Evolutionary conservation across 2,888 invertebrate genomes (phyloP), one percentile per base, ranked within the genome.

Genomic region (Rhingia rostrata): DNA sequence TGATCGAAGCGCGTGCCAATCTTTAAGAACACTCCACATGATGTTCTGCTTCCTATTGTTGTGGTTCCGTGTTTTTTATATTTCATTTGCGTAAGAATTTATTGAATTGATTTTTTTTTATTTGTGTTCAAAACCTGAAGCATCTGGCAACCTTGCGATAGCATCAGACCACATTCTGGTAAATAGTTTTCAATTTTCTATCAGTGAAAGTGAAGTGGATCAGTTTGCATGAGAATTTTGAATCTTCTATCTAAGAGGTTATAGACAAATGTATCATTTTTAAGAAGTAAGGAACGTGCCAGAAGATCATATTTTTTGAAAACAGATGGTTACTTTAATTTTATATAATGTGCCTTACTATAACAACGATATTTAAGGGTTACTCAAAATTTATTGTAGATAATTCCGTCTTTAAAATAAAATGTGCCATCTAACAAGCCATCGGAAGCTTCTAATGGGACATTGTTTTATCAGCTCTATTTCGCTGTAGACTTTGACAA

Each of bases 1-100:
- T 54, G 83, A 70, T 66, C 53, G 33, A 70, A 60, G 74, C 83
- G 69, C 83, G 83, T 84, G 83, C 83, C 83, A 70, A 73, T 70
- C 45, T 49, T 33, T 33, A 67, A 66, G 72, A 66, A 45, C 53
- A 67, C 53, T 79, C 79, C 79, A 64, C 74, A 84, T 74, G 79
- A 58, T 63, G 43, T 79, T 63, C 47, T 39, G 45, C 22, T 66
- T 61, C 47, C 43, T 54, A 67, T 83, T 78, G 79, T 84, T 79
- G 73, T 74, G 83, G 83, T 39, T 67, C 12, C 4, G 22, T 45
- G 54, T 63, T 61, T 51, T 64, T 70, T 58, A 32, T 10, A 32
- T 79, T 79, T 69, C 47, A 79, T 73, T 84, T 79, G 69, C 73
- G 79, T 79, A 74, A 51, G 67, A 79, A 54, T 37, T 53, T 12